A percentile compares a stretch with the other conserved stretches of the same genome.
Conservation (phyloP, 1,140 invertebrate genomes). For the Euglossa dilemma region DNA sequence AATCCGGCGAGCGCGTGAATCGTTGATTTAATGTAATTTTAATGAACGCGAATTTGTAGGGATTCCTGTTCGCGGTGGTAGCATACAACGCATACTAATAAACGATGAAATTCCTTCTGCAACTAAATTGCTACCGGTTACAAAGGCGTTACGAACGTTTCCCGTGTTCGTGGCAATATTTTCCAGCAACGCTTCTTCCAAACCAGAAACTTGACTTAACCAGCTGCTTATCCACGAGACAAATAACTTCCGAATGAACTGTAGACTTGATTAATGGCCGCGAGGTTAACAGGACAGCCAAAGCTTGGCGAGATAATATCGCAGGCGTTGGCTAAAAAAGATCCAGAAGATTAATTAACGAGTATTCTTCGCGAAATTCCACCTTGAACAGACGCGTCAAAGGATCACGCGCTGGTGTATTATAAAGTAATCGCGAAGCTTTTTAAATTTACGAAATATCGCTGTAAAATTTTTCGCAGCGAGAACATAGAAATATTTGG, state of each 20-base stretch:
- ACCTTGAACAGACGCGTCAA: too few relatives aligned
- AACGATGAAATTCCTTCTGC: neutral
- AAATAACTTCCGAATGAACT: neutral
- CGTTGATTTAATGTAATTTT: slow-evolving; percentile 51
- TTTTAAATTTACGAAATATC: too few relatives aligned
- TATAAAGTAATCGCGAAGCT: too few relatives aligned
- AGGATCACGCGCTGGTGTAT: too few relatives aligned
- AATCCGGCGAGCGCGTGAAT: slow-evolving; percentile 20
- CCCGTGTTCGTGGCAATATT: neutral
- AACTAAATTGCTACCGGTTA: neutral
- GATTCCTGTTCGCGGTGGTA: slow-evolving; percentile 5
- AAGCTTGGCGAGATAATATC: too few relatives aligned
- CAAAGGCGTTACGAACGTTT: too few relatives aligned
- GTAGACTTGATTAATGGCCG: neutral
- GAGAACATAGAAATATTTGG: too few relatives aligned
- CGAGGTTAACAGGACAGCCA: too few relatives aligned
- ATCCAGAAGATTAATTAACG: too few relatives aligned
- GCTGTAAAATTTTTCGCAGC: too few relatives aligned
- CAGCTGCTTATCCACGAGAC: neutral
- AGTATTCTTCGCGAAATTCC: too few relatives aligned
- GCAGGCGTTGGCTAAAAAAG: too few relatives aligned
- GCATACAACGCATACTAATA: neutral
- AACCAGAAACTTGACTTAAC: neutral
- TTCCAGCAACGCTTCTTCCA: neutral
- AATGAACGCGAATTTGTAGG: slow-evolving; percentile 43